phyloP scores from a whole-genome alignment of 2,113 vertebrate species.

The Jacana jacana region DNA sequence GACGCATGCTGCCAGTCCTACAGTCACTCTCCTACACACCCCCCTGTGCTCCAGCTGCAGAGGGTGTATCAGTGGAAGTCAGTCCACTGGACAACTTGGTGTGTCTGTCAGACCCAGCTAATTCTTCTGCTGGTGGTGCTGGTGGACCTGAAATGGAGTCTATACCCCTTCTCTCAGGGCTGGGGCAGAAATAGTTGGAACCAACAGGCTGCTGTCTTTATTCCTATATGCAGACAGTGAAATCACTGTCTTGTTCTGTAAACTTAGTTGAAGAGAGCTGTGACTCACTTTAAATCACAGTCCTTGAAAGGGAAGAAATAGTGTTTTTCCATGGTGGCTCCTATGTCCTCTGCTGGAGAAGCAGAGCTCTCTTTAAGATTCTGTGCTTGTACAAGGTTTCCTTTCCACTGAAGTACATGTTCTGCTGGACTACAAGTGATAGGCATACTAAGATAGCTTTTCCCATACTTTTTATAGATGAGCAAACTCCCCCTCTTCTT shows the following conservation, averaged over 20 bases:
- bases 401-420: background rate
- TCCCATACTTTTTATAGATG: background rate
- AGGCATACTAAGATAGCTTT: background rate
- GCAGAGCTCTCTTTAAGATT: background rate
- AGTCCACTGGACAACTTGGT: background rate
- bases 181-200: background rate
- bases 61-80: background rate
- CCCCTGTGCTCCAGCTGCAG: background rate
- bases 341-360: background rate
- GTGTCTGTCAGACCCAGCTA: background rate
- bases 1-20: fast-evolving
- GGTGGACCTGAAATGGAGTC: background rate
- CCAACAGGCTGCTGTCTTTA: background rate
- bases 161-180: fast-evolving
- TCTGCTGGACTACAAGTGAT: background rate
- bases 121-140: background rate
- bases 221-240: background rate
- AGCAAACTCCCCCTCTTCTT: background rate
- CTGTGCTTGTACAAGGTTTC: background rate
- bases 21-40: fast-evolving
- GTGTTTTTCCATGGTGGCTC: background rate
- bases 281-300: background rate
- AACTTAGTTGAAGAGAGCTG: background rate
- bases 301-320: background rate
- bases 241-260: background rate